Base-by-base conservation (phyloP, 2,113 vertebrate genomes). In the Oreochromis tanganicae region DNA sequence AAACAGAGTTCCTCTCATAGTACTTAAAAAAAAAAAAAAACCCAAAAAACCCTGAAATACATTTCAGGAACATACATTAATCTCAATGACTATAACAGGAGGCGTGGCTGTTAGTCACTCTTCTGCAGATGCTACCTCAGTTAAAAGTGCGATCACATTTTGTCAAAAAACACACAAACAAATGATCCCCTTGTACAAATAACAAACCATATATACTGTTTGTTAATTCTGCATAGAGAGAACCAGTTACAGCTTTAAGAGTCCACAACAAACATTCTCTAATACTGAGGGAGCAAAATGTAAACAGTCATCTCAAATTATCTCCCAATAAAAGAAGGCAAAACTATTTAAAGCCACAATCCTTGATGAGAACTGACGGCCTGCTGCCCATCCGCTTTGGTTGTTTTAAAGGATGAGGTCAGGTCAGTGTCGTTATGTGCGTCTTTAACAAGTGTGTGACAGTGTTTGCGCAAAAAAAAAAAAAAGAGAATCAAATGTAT, bases 81-180 rank as follows among this genome's bases (percentile, higher is more conserved):
- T 92, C 89, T 92, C 86, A 78, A 38, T 57, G 66, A 41, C 54
- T 57, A 34, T 84, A 85, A 87, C 61, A 78, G 50, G 81, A 85
- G 38, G 48, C 46, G 57, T 87, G 55, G 85, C 52, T 11, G 34
- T 34, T 84, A 34, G n/a, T 24, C 81, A 68, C 48, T 41, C 14
- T 29, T 68, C 55, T 48, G 41, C 54, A 71, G 56, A 32, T 10
- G 21, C 46, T 46, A 87, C 86, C 84, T 85, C 90, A 80, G 85
- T 59, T 91, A 79, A 95, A 94, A 93, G 94, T 95, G 92, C 91
- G 48, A 82, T 7, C 82, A 89, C 29, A 83, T 36, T 29, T 75
- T 46, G 48, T 75, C 46, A 24, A 46, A 63, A 38, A 83, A 50
- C 17, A 27, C 50, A 52, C 50, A 59, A 43, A 83, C 10, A 8